Percentiles rank a stretch among this genome's conserved stretches.
Conservation (phyloP, 2,113 vertebrate species). For the Corythoichthys haematopterus region DNA sequence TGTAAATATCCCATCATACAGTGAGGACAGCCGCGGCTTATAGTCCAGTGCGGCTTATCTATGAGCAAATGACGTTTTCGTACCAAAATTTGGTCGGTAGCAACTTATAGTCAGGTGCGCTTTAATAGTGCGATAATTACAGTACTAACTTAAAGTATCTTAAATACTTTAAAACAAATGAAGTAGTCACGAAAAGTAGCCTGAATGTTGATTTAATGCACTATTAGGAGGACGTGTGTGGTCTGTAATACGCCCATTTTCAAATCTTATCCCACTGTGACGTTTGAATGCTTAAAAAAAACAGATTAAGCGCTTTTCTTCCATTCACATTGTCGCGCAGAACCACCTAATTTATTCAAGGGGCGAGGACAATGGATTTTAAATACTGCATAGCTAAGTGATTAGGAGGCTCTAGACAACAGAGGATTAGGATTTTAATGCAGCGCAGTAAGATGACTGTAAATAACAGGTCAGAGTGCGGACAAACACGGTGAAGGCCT, state of each 20-base stretch:
- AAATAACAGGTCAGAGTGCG: conserved; percentile 39
- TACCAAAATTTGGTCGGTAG: too few relatives aligned
- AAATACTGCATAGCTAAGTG: conserved; percentile 36
- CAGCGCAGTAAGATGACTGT: conserved; percentile 35
- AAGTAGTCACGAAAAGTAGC: too few relatives aligned
- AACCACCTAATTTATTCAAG: conserved; percentile 38
- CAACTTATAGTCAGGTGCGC: too few relatives aligned
- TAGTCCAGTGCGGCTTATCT: too few relatives aligned
- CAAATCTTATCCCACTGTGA: not conserved
- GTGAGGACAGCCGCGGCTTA: too few relatives aligned
- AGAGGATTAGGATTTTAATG: conserved; percentile 44
- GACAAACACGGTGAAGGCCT: conserved; percentile 27
- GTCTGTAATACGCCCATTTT: not conserved
- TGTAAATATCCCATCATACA: too few relatives aligned
- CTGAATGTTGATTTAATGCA: too few relatives aligned
- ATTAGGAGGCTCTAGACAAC: conserved; percentile 4
- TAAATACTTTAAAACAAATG: too few relatives aligned
- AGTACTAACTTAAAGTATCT: too few relatives aligned
- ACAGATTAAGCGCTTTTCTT: not conserved
- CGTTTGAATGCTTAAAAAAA: not conserved
- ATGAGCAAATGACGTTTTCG: too few relatives aligned
- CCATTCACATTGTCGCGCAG: conserved; percentile 26
- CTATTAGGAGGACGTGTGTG: not conserved
- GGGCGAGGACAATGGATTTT: conserved; percentile 46
- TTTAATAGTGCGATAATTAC: too few relatives aligned